Conservation (phyloP, 2,797 vertebrate genomes). For the Rhyacichthys aspro region DNA sequence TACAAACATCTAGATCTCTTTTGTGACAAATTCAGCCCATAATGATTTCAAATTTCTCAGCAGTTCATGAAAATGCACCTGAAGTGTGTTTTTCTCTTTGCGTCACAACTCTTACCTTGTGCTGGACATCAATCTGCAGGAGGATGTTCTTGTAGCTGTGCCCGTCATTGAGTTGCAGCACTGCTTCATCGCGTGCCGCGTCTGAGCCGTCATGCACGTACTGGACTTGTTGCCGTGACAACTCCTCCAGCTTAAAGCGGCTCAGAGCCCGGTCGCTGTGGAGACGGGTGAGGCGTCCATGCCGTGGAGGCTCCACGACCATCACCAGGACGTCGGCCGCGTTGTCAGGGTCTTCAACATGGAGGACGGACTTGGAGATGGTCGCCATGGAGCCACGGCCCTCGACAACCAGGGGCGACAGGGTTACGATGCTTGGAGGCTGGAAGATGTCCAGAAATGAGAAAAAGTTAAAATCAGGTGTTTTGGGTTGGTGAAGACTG, state of each 20-base stretch:
- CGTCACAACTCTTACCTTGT: slow-evolving; percentile 81
- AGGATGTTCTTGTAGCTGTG: slow-evolving; percentile 90
- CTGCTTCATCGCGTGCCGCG: slow-evolving; percentile 70
- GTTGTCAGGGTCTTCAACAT: slow-evolving; percentile 89
- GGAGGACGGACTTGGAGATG: slow-evolving; percentile 82
- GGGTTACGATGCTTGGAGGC: slow-evolving; percentile 85
- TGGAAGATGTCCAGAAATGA: slow-evolving; percentile 54
- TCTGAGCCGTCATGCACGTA: slow-evolving; percentile 87
- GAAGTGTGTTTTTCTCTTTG: too few relatives aligned
- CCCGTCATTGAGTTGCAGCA: slow-evolving; percentile 90
- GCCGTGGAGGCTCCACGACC: slow-evolving; percentile 84
- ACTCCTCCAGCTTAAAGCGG: slow-evolving; percentile 82
- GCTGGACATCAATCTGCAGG: slow-evolving; percentile 77
- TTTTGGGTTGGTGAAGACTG: too few relatives aligned
- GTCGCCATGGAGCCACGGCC: slow-evolving; percentile 64
- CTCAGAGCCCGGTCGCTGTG: slow-evolving; percentile 50
- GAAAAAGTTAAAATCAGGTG: not conserved
- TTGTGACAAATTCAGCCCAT: too few relatives aligned
- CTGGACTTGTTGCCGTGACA: slow-evolving; percentile 79
- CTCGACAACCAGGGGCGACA: slow-evolving; percentile 76
- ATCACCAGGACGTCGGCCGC: slow-evolving; percentile 84
- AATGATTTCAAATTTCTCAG: too few relatives aligned
- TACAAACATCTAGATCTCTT: too few relatives aligned
- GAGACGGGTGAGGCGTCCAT: slow-evolving; percentile 80
- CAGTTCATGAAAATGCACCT: too few relatives aligned